Evolutionary conservation across 2,113 vertebrate genomes (phyloP).

Genomic region (Platysteira castanea): DNA sequence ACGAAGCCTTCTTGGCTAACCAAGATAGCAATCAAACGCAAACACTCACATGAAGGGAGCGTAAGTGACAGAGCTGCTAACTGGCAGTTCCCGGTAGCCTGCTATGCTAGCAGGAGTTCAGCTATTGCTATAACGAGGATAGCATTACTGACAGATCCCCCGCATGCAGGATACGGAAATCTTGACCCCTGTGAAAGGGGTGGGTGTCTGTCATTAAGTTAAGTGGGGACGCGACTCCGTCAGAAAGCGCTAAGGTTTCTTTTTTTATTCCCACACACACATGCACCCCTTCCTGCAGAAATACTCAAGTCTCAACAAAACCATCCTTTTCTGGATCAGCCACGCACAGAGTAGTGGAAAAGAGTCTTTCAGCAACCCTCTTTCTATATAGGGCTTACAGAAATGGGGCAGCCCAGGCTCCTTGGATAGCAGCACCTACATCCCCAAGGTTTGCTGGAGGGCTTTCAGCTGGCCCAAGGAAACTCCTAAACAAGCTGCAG

Average conservation of each 20-base stretch:
- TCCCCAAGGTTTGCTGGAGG: not conserved
- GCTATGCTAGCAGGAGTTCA: slow-evolving; percentile 43
- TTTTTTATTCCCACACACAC: not conserved
- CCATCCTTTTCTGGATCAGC: not conserved
- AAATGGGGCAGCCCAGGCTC: not conserved
- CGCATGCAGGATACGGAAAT: not conserved
- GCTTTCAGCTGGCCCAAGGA: not conserved
- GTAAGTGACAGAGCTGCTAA: slow-evolving; percentile 39
- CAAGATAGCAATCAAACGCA: slow-evolving; percentile 45
- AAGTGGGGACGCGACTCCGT: not conserved
- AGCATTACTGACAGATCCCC: slow-evolving; percentile 42
- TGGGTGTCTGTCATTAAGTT: slow-evolving; percentile 52
- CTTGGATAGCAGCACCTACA: not conserved
- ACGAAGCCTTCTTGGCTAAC: not conserved
- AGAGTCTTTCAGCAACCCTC: not conserved
- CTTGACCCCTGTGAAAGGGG: slow-evolving; percentile 38
- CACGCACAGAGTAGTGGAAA: fast-evolving
- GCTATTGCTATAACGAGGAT: slow-evolving; percentile 48
- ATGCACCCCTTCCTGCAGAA: not conserved
- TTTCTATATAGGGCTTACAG: not conserved
- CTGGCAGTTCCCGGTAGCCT: not conserved
- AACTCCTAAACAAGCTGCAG: not conserved
- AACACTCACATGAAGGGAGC: not conserved
- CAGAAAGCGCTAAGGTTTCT: not conserved
- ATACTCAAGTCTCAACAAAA: not conserved